Evolutionary conservation across 2,888 invertebrate genomes (phyloP), one percentile per base, ranked within the genome.

Genomic region (Tiphia femorata): DNA sequence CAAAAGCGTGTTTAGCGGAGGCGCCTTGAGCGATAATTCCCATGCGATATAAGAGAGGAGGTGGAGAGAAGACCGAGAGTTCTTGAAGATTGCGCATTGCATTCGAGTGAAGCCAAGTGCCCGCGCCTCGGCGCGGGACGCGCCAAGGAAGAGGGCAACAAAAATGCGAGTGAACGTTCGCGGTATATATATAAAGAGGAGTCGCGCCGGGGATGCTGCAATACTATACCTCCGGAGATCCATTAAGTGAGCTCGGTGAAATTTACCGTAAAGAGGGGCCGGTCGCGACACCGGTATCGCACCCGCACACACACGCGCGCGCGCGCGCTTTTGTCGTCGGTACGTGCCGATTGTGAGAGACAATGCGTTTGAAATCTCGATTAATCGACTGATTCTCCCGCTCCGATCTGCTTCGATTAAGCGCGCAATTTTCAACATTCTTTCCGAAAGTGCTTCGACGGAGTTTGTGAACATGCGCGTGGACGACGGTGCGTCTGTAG

Each of bases 81-180:
- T n/a, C n/a, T 41, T 54, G 49, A 37, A 43, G 41, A 42, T 58
- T 53, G 54, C 54, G 17, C 35, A 21, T 17, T 14, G 43, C 16
- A 21, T 41, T 25, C 29, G 21, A 25, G 37, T 19, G 30, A n/a
- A n/a, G n/a, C n/a, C n/a, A n/a, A n/a, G n/a, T n/a, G n/a, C n/a
- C n/a, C n/a, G n/a, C n/a, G n/a, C n/a, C n/a, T 44, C 30, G 29
- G n/a, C 17, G 8, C 33, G 27, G 21, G 38, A 41, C 35, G 55
- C 40, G 41, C 12, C 25, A 43, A 46, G 57, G 46, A 29, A 49
- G 37, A 49, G 43, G 35, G 25, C 50, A 38, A 49, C 44, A 59
- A 63, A 74, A 73, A 73, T 74, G 69, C 54, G 63, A 78, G 79
- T 77, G 79, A 79, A 78, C 66, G 79, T 73, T 62, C 67, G 51